A percentile compares a stretch with the other conserved stretches of the same genome.
phyloP scores from a whole-genome alignment of 1,140 invertebrate species.

The Drosophila lacertosa region DNA sequence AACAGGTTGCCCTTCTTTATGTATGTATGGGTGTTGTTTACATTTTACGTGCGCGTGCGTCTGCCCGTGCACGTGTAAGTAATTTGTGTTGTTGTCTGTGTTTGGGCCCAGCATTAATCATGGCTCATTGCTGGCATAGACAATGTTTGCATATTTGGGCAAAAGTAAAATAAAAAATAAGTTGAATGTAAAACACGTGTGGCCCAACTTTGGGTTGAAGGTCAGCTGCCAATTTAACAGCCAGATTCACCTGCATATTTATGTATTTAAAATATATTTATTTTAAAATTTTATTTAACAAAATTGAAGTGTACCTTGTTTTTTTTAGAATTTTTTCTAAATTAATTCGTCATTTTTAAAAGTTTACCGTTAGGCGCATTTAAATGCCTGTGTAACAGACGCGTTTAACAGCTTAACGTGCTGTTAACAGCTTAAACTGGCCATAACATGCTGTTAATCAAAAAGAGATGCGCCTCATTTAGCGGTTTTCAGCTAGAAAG shows the following conservation, averaged over 20 bases:
- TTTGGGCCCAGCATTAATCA: constrained; percentile 50
- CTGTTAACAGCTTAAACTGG: constrained; percentile 8
- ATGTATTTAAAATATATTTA: neutral
- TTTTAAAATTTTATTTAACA: neutral
- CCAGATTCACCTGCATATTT: neutral
- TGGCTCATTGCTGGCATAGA: constrained; percentile 58
- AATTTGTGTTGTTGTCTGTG: neutral
- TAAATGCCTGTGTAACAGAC: constrained; percentile 4
- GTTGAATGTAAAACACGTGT: constrained; percentile 28
- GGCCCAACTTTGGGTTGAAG: constrained; percentile 33
- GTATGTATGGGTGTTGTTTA: constrained; percentile 21
- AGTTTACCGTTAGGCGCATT: neutral
- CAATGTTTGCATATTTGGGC: constrained; percentile 57
- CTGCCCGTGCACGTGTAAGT: constrained; percentile 17
- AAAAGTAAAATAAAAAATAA: neutral
- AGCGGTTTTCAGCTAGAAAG: constrained; percentile 7
- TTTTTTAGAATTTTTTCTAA: neutral
- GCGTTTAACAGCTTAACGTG: constrained; percentile 15
- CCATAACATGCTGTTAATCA: constrained; percentile 15
- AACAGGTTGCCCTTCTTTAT: constrained; percentile 65
- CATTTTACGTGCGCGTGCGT: constrained; percentile 24
- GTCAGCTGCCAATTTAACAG: constrained; percentile 27
- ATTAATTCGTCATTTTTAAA: neutral
- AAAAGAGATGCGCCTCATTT: constrained; percentile 4
- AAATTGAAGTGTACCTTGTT: neutral